phyloP scores from a whole-genome alignment of 2,888 invertebrate species.

The Habroteleia sp. region DNA sequence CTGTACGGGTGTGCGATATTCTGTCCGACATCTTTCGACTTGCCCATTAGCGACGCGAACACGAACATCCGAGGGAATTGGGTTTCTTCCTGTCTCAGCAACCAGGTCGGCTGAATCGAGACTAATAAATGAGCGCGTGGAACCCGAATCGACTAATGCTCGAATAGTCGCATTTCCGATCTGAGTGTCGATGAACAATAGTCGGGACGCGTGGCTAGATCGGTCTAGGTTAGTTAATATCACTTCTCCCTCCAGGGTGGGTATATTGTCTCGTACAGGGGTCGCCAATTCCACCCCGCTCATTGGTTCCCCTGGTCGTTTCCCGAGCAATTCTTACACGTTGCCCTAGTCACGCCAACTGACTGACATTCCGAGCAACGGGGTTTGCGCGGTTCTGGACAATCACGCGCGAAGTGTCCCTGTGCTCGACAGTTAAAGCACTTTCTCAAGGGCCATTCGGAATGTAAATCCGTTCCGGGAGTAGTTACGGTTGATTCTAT shows the following conservation, averaged over 20 bases:
- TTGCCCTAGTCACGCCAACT: not conserved
- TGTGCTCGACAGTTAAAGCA: not conserved
- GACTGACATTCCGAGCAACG: not conserved
- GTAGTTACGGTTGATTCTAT: not conserved
- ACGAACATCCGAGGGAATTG: not conserved
- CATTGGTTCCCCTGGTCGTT: too few relatives aligned
- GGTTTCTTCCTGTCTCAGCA: too few relatives aligned
- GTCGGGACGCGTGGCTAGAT: too few relatives aligned
- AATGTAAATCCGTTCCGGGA: too few relatives aligned
- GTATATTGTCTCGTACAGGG: too few relatives aligned
- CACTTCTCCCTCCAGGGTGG: too few relatives aligned
- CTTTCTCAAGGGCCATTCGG: too few relatives aligned
- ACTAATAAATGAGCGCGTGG: not conserved
- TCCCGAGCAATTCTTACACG: conserved; percentile 2
- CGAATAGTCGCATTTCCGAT: too few relatives aligned
- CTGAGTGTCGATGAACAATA: too few relatives aligned
- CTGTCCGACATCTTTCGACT: not conserved
- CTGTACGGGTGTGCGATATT: not conserved
- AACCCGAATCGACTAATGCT: conserved; percentile 13
- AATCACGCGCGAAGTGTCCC: not conserved
- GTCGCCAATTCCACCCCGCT: too few relatives aligned
- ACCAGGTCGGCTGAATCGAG: not conserved
- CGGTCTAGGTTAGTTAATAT: too few relatives aligned
- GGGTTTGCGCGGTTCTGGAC: not conserved
- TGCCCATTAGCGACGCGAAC: conserved; percentile 8